Base-by-base conservation (phyloP, 2,797 vertebrate genomes). In the Trichosurus vulpecula region DNA sequence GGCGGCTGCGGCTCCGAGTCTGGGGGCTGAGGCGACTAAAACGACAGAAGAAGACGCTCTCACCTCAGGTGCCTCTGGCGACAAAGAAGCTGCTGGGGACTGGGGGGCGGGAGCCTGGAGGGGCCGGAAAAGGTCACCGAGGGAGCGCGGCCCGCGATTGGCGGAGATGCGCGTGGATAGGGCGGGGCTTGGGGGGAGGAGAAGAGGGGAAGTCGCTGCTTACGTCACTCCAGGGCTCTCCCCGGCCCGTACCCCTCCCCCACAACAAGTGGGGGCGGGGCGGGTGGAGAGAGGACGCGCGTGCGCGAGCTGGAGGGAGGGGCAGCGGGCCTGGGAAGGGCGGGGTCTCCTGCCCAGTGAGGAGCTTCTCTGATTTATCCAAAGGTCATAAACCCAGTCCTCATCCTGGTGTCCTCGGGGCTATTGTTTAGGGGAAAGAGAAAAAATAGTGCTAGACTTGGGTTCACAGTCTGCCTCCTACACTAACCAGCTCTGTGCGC, bases 11-110 rank as follows among this genome's bases (percentile, higher is more conserved):
- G 56, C 56, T 57, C 27, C 27, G 91, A 58, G 53, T n/a, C n/a
- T n/a, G 6, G 27, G 8, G 35, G 61, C 61, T 8, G 14, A 6
- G 8, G 35, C 4, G 61, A 16, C 3, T 22, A 0, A 66, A 19
- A 16, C 2, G 0, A 9, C n/a, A 0, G 6, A 25, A 2, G 1
- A 41, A 2, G 35, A 41, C 25, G 19, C 66, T 41, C 66, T 41
- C 66, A 25, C 66, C 66, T 22, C 66, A 0, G 66, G 16, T n/a
- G 66, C 66, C 66, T 41, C 66, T 66, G n/a, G n/a, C 66, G n/a
- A 74, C n/a, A 74, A 74, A 22, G 66, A 74, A n/a, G 66, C n/a
- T 9, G 66, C n/a, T 16, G 10, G n/a, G 61, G 5, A 0, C 19
- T 4, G 61, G 35, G n/a, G n/a, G n/a, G 66, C 16, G n/a, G 61